phyloP scores from a whole-genome alignment of 2,888 invertebrate genomes.

The Bhutanitis thaidina region DNA sequence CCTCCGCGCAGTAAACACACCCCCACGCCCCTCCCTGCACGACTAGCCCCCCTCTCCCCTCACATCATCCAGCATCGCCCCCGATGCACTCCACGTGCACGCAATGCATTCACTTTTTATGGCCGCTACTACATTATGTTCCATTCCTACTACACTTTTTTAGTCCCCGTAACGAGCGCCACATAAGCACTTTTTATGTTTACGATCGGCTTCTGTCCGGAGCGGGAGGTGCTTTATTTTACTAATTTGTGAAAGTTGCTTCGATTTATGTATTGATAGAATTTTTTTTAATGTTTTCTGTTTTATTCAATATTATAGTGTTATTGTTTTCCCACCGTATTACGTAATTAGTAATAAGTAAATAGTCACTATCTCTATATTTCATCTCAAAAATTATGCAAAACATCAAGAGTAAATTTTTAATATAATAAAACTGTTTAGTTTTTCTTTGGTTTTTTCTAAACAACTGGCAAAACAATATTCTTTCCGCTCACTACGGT shows the following conservation, averaged over 20 bases:
- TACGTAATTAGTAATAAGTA: too few relatives aligned
- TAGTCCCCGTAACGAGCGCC: conserved; percentile 62
- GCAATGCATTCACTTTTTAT: conserved; percentile 77
- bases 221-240: conserved; percentile 58
- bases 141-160: conserved; percentile 67
- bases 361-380: too few relatives aligned
- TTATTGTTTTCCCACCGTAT: too few relatives aligned
- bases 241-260: conserved; percentile 56
- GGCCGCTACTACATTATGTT: conserved; percentile 75
- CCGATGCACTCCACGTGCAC: conserved; percentile 71
- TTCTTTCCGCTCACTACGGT: too few relatives aligned
- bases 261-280: conserved; percentile 27
- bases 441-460: too few relatives aligned
- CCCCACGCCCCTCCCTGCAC: conserved; percentile 58
- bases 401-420: too few relatives aligned
- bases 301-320: neutral
- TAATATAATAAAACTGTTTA: too few relatives aligned
- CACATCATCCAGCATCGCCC: conserved; percentile 28
- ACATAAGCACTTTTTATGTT: conserved; percentile 76
- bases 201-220: conserved; percentile 62
- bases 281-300: neutral
- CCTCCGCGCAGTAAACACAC: conserved; percentile 71
- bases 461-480: too few relatives aligned
- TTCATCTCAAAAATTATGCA: too few relatives aligned
- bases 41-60: conserved; percentile 26